Evolutionary conservation across 64 coral and sea anemone species (phyloP).

Genomic region (Astreopora myriophthalma): DNA sequence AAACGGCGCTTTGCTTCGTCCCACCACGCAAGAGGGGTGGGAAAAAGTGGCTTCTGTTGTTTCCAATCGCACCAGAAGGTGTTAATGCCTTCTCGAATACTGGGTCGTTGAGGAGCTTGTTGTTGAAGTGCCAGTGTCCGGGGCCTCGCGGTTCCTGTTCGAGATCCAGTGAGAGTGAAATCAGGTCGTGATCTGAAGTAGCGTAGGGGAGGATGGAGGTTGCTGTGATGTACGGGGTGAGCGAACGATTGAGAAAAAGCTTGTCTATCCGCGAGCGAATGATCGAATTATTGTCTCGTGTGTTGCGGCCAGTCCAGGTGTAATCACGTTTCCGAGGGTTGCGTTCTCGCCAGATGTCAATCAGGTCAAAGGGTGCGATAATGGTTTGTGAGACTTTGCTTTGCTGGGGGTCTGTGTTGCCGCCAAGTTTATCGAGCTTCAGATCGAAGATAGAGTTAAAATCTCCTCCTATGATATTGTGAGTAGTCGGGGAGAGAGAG

Average conservation of each 20-base stretch:
- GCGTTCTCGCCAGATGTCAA: neutral
- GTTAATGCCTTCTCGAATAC: neutral
- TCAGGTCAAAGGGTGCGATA: neutral
- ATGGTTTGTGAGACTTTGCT: neutral
- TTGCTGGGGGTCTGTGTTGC: too few species aligned
- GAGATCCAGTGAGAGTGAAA: neutral
- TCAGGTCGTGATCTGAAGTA: neutral
- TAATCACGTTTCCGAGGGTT: neutral
- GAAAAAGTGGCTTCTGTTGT: too few species aligned
- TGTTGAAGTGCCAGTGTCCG: neutral
- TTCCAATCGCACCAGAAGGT: neutral
- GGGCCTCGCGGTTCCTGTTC: neutral
- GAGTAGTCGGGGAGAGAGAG: too few species aligned
- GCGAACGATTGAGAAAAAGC: neutral
- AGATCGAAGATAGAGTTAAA: too few species aligned
- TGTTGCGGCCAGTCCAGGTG: neutral
- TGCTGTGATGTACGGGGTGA: neutral
- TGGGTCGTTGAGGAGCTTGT: neutral
- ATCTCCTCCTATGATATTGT: too few species aligned
- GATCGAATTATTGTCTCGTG: neutral
- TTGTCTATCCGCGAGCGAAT: neutral
- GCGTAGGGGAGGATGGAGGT: neutral
- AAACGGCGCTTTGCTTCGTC: neutral
- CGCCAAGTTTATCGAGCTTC: too few species aligned
- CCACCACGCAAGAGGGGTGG: neutral